These are phyloP conservation scores for Castor canadensis DNA, from an alignment of 2,113 vertebrate species.

Conservation along the genomic window DNA sequence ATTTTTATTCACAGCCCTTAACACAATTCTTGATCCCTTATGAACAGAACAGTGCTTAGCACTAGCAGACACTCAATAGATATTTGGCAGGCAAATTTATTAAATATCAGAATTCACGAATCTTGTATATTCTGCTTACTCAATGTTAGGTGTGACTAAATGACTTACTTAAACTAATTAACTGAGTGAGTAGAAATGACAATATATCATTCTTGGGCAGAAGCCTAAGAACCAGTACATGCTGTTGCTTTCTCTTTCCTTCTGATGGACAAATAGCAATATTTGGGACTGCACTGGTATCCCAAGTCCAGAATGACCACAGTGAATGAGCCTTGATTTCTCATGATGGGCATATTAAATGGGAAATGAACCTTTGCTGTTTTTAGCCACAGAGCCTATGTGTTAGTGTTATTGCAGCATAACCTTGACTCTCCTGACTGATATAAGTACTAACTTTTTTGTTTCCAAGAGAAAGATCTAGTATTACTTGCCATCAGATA, in stretches of 20 bases:
- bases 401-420: background rate
- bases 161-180: background rate
- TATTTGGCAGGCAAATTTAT: background rate
- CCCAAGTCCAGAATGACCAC: background rate
- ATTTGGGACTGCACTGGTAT: background rate
- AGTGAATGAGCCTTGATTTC: background rate
- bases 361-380: background rate
- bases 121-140: background rate
- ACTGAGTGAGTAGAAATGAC: background rate
- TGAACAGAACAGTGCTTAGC: background rate
- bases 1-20: slow-evolving; percentile 6
- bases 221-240: background rate
- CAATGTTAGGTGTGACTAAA: background rate
- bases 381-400: background rate
- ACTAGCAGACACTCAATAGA: background rate
- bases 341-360: background rate
- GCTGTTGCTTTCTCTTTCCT: background rate
- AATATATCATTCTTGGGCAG: background rate
- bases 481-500: background rate
- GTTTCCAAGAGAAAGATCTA: background rate
- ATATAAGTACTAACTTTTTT: background rate
- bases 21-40: background rate
- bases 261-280: background rate
- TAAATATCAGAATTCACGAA: background rate
- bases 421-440: background rate